phyloP scores from a whole-genome alignment of 2,797 vertebrate species.

The Lutjanus campechanus region DNA sequence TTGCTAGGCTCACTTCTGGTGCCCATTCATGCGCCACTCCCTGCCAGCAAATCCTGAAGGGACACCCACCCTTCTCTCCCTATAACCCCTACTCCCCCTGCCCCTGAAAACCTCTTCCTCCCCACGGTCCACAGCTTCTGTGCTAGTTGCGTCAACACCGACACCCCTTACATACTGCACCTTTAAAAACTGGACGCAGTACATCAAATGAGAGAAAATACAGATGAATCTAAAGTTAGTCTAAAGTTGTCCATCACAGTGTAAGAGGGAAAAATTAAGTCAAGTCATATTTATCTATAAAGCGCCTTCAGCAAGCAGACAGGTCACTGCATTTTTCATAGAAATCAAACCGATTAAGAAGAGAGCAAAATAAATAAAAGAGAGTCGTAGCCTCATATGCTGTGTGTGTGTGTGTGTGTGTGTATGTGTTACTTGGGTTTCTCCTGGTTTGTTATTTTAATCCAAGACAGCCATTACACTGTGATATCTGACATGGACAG shows the following conservation, averaged over 20 bases:
- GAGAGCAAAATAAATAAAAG: slow-evolving; percentile 12
- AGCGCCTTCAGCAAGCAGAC: slow-evolving; percentile 29
- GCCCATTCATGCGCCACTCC: too few species aligned
- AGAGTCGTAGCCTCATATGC: neutral
- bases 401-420: slow-evolving; percentile 4
- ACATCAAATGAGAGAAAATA: too few species aligned
- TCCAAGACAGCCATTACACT: slow-evolving; percentile 72
- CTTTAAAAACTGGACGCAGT: too few species aligned
- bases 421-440: slow-evolving; percentile 24
- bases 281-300: slow-evolving; percentile 47
- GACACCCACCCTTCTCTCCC: too few species aligned
- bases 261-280: slow-evolving; percentile 49
- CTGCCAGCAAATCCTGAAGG: too few species aligned
- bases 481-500: slow-evolving; percentile 75
- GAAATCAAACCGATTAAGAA: slow-evolving; percentile 22
- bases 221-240: too few species aligned
- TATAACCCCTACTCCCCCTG: too few species aligned
- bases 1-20: too few species aligned
- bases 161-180: too few species aligned
- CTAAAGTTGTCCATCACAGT: slow-evolving; percentile 37
- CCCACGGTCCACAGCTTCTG: too few species aligned
- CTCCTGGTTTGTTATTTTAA: slow-evolving; percentile 75
- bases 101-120: too few species aligned
- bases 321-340: slow-evolving; percentile 35
- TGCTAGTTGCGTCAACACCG: too few species aligned